A percentile compares a stretch with the other conserved stretches of the same genome.
Conservation (phyloP, 2,797 vertebrate genomes). For the Mormyrus hasselquistii region DNA sequence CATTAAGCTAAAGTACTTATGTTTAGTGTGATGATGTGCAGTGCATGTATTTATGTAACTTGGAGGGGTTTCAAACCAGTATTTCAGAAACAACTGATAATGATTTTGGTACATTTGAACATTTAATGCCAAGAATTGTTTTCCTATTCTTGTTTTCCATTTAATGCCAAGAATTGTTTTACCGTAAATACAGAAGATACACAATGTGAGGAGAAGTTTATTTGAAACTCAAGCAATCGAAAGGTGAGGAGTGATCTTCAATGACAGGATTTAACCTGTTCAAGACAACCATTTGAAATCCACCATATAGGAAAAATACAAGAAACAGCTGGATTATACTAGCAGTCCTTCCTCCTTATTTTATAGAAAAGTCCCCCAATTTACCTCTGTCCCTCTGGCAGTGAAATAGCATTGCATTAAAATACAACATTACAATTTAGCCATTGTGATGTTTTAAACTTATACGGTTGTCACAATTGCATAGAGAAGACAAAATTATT, state of each 20-base stretch:
- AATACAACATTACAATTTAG: neutral
- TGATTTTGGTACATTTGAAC: neutral
- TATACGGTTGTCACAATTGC: neutral
- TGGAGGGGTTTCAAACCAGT: neutral
- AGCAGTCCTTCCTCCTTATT: neutral
- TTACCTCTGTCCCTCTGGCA: neutral
- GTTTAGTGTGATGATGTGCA: neutral
- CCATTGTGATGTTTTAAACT: neutral
- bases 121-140: neutral
- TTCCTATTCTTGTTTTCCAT: neutral
- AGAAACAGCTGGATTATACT: neutral
- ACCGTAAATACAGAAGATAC: neutral
- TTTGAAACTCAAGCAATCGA: neutral
- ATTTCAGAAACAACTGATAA: neutral
- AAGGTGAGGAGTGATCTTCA: neutral
- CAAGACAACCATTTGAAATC: neutral
- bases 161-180: neutral
- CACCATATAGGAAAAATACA: neutral
- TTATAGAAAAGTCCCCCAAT: neutral
- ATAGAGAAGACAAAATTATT: conserved; percentile 1
- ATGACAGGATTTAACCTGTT: neutral
- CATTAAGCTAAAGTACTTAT: neutral
- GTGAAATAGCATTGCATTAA: neutral
- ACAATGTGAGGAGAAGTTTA: neutral
- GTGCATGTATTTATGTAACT: neutral